These are phyloP conservation scores for Zelleria hepariella DNA, from an alignment of 2,888 invertebrate genomes.

Conservation along the genomic window DNA sequence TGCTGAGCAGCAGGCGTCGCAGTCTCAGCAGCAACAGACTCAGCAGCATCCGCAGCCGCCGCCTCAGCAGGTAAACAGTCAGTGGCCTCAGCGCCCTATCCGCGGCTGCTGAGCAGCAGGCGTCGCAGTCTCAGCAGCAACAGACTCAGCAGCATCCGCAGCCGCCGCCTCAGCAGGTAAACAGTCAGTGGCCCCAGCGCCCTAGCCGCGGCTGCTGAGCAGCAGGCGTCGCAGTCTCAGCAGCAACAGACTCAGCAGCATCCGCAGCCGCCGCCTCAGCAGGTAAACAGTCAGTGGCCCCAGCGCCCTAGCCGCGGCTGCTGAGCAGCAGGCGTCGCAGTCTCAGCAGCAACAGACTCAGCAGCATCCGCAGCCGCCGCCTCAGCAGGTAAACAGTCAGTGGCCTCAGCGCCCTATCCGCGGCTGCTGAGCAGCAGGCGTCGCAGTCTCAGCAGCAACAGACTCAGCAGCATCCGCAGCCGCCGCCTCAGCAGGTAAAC, in stretches of 20 bases:
- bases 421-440: slow-evolving; percentile 17
- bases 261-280: neutral
- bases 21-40: neutral
- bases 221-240: slow-evolving; percentile 10
- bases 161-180: too few species aligned
- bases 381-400: slow-evolving; percentile 93
- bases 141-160: neutral
- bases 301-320: slow-evolving; percentile 13
- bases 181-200: slow-evolving; percentile 77
- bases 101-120: slow-evolving; percentile 17
- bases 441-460: neutral
- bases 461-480: neutral
- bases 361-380: neutral
- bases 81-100: slow-evolving; percentile 59
- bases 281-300: slow-evolving; percentile 86
- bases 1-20: slow-evolving; percentile 16
- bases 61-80: too few species aligned
- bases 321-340: slow-evolving; percentile 16
- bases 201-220: slow-evolving; percentile 18
- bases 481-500: too few species aligned
- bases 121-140: neutral
- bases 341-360: neutral
- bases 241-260: neutral
- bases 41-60: neutral
- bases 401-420: slow-evolving; percentile 37